phyloP scores from a whole-genome alignment of 2,113 vertebrate species.

The Ifrita kowaldi region DNA sequence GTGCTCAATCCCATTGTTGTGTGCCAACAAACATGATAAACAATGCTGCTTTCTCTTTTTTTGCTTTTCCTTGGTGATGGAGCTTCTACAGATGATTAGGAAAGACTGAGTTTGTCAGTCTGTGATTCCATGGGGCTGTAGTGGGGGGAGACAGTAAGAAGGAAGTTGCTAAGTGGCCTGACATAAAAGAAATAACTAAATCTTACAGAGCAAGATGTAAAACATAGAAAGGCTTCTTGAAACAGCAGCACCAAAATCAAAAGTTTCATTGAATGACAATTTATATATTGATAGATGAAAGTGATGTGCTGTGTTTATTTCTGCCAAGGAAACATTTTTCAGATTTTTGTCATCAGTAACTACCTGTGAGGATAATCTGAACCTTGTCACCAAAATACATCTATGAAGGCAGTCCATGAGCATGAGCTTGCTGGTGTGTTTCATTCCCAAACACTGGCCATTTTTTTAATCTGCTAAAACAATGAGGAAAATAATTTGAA shows the following conservation, averaged over 20 bases:
- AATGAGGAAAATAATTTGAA: not conserved
- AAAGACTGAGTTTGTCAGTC: not conserved
- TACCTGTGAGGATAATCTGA: not conserved
- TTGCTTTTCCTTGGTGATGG: not conserved
- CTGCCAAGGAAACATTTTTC: not conserved
- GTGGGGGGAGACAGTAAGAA: not conserved
- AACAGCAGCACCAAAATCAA: not conserved
- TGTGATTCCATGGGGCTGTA: not conserved
- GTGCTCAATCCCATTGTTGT: not conserved
- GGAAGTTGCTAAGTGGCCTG: not conserved
- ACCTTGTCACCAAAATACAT: not conserved
- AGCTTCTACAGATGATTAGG: not conserved
- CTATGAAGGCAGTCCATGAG: not conserved
- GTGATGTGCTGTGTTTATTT: not conserved
- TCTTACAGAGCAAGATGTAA: rapidly evolving
- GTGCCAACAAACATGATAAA: not conserved
- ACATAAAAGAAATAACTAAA: not conserved
- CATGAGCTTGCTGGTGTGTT: not conserved
- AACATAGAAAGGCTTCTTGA: not conserved
- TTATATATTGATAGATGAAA: not conserved
- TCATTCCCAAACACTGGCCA: not conserved
- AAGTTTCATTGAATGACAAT: not conserved
- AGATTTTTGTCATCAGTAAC: not conserved
- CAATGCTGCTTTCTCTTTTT: not conserved
- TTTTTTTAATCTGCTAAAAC: not conserved